Evolutionary conservation across 2,888 invertebrate species (phyloP), one percentile per base, ranked within the genome.

Genomic region (Galerucella calmariensis): DNA sequence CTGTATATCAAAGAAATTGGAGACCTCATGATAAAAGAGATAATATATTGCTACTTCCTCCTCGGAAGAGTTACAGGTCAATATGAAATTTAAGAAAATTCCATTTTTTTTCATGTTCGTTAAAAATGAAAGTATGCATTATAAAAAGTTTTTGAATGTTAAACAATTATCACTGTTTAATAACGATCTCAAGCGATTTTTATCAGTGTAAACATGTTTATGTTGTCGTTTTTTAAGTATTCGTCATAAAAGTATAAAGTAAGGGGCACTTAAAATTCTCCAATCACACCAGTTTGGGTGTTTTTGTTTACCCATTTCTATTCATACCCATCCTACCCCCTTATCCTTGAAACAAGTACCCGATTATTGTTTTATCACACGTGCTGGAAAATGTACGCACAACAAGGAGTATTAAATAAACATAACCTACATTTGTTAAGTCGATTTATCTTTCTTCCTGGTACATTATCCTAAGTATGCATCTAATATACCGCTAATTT

Each of bases 151-250:
- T 41, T 41, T 8, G 8, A 41, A 41, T 8, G 35, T 4, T 48
- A 12, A 48, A 48, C 16, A 56, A 56, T 56, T 11, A 56, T 16
- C 16, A 20, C 56, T 48, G 14, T 12, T n/a, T 51, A 56, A 56
- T 16, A 16, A 56, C 20, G 16, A 16, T 20, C 56, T 20, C 5
- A 56, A 56, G 10, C 56, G 16, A 56, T 56, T 56, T 56, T 20
- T 56, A 56, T 56, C 56, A 56, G 11, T 56, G 56, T 56, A 56
- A 56, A 56, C 56, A 56, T 56, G 56, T 56, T 51, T 51, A 51
- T 56, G 56, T 20, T 20, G 20, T 56, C 16, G 16, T 20, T 56
- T 56, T 56, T 56, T 20, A 56, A 56, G 56, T 16, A 56, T 56
- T 11, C 56, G 56, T 11, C 20, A 56, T 56, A 56, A 56, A 56